Conservation (phyloP, 2,797 vertebrate genomes). For the Nannoperca australis region DNA sequence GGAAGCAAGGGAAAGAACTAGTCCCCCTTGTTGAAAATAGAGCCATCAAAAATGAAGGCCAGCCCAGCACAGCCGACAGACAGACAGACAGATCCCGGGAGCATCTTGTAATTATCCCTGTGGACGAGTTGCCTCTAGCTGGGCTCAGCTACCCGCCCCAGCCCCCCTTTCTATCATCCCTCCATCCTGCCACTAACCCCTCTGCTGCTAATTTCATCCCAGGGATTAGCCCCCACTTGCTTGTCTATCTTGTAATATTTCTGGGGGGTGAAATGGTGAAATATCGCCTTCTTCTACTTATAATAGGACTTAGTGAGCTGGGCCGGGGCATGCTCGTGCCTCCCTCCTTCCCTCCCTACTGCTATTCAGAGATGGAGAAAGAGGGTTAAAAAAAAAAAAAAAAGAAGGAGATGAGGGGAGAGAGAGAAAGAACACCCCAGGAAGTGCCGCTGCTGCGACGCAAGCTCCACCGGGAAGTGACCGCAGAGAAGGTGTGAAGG, state of each 20-base stretch:
- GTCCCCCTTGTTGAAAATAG: conserved; percentile 91
- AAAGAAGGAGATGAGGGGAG: conserved; percentile 41
- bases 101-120: conserved; percentile 98
- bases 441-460: conserved; percentile 78
- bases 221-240: conserved; percentile 93
- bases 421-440: conserved; percentile 66
- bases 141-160: conserved; percentile 93
- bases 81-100: conserved; percentile 91
- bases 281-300: conserved; percentile 93
- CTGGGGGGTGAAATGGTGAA: conserved; percentile 89
- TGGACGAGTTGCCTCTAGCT: conserved; percentile 95
- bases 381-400: conserved; percentile 33
- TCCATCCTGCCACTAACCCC: conserved; percentile 94
- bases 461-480: conserved; percentile 91
- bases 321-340: conserved; percentile 87
- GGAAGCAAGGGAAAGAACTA: conserved; percentile 40
- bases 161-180: conserved; percentile 71
- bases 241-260: conserved; percentile 98
- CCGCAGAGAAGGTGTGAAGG: conserved; percentile 92
- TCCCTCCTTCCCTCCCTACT: conserved; percentile 51
- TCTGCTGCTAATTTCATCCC: conserved; percentile 99
- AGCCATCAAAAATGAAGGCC: conserved; percentile 97
- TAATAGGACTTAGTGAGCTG: conserved; percentile 92
- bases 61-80: conserved; percentile 83
- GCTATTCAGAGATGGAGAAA: conserved; percentile 62